Percentiles rank a stretch among this genome's conserved stretches.
Conservation (phyloP, 1,140 invertebrate species). For the Lepidostoma basale region DNA sequence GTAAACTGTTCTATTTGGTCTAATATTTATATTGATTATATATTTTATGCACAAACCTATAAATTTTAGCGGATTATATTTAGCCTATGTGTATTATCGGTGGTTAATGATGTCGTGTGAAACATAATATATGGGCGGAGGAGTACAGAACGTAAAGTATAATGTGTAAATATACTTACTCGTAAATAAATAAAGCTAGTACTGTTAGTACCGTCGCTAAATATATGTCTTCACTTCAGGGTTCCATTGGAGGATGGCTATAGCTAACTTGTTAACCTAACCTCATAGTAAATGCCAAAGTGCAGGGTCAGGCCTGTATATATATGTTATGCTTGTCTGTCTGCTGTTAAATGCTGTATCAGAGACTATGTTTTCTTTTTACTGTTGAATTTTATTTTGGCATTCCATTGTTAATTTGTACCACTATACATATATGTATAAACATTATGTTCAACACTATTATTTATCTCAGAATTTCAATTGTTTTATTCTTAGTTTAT, state of each 20-base stretch:
- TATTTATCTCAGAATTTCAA: slow-evolving; percentile 9
- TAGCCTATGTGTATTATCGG: slow-evolving; percentile 20
- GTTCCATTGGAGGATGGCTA: slow-evolving; percentile 4
- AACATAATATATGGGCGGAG: slow-evolving; percentile 7
- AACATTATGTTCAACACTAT: background rate
- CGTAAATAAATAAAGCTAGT: slow-evolving; percentile 28
- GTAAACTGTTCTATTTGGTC: slow-evolving; percentile 12
- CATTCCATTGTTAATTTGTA: slow-evolving; percentile 16
- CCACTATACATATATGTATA: background rate
- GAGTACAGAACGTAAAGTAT: slow-evolving; percentile 18
- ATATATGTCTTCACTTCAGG: slow-evolving; percentile 21
- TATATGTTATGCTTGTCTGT: slow-evolving; percentile 21
- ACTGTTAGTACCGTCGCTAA: slow-evolving; percentile 21
- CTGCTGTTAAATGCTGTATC: slow-evolving; percentile 16
- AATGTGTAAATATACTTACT: slow-evolving; percentile 31
- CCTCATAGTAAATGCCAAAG: slow-evolving; percentile 37
- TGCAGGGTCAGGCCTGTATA: slow-evolving; percentile 21
- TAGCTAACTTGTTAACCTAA: slow-evolving; percentile 21
- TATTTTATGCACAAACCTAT: slow-evolving; percentile 26
- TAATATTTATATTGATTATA: slow-evolving; percentile 24
- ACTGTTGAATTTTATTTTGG: slow-evolving; percentile 13
- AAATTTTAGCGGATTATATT: slow-evolving; percentile 12
- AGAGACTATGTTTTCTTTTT: slow-evolving; percentile 1
- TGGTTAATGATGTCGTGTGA: slow-evolving; percentile 8
- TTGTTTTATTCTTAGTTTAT: background rate